Evolutionary conservation across 2,888 invertebrate species (phyloP), one percentile per base, ranked within the genome.

Genomic region (Drosophila pegasa): DNA sequence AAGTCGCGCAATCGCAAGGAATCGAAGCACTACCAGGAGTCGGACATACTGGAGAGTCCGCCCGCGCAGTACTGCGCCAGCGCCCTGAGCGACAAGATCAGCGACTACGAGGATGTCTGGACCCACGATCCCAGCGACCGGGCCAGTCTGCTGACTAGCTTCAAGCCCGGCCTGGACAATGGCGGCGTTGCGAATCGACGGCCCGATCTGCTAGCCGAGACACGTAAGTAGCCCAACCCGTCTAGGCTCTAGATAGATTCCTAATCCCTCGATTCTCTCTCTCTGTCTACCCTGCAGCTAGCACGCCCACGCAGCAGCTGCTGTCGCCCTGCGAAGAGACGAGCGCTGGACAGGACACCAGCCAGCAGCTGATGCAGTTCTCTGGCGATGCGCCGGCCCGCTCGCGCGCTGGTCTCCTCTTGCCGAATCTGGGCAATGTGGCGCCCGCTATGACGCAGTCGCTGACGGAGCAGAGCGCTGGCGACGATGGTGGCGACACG

Each of bases 71-170:
- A 97, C 89, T 97, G 96, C 90, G 94, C 96, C 82, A 97, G 97
- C 92, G 96, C 96, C 1, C 93, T 98, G 33, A 96, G 96, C 71
- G 98, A 98, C 90, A 98, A 98, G 93, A 95, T 97, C 47, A 98
- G 98, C 84, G 98, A 98, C 92, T 98, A 98, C 90, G 98, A 98
- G 93, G 98, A 98, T 91, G 95, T 98, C 81, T 98, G 98, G 98
- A 95, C 96, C 71, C 94, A 95, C 57, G 95, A 95, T 70, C 94
- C 77, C 83, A 92, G 82, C 92, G 93, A 93, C 67, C 93, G 94
- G 71, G 94, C 94, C 12, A 94, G 93, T 73, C 93, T 94, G 71
- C 47, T 92, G 25, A 91, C 91, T 27, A 92, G 91, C 71, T 92
- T 92, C 71, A 90, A 91, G 57, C 92, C 92, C 0, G 87, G 89